Base-by-base conservation (phyloP, 2,797 vertebrate genomes). In the Platyrinchus mystaceus region DNA sequence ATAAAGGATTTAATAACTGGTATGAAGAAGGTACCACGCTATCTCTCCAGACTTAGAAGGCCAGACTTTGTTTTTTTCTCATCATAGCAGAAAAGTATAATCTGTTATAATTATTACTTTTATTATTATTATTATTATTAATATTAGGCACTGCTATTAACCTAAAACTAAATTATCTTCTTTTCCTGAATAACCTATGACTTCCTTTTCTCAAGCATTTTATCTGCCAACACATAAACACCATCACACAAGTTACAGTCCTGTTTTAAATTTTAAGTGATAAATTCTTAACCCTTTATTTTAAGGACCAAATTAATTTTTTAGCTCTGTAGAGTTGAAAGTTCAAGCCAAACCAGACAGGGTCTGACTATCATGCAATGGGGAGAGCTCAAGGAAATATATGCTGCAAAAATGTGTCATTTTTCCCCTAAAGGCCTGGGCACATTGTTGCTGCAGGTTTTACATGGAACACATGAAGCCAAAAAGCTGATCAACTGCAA, bases 221-320 rank as follows among this genome's bases (percentile, higher is more conserved):
- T 70, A 80, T 20, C 30, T 47, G 53, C 18, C 37, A 63, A n/a
- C 26, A 74, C 34, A 46, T 13, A 76, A 84, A 34, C 6, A 39
- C 10, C 14, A 70, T 30, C 39, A 55, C 4, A 77, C 1, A 10
- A 10, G 55, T 71, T 39, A 49, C 0, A 0, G 24, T 22, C 23
- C 21, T 14, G 20, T 47, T 88, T 78, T 27, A 71, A 71, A 9
- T 12, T 86, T 78, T 27, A 73, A 71, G 10, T 12, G 12, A 53
- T 12, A 8, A 19, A 36, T 9, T 69, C 75, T 69, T 53, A 84
- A 66, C n/a, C 14, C 28, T 37, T 89, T 79, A 14, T 79, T 82
- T 66, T 37, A 66, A 52, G 27, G 46, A 62, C 32, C 34, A 71
- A 44, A 49, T 43, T 73, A 0, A 50, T 44, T 78, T 71, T 85